Base-by-base conservation (phyloP, 2,888 invertebrate genomes). In the Pseudococcus longispinus region DNA sequence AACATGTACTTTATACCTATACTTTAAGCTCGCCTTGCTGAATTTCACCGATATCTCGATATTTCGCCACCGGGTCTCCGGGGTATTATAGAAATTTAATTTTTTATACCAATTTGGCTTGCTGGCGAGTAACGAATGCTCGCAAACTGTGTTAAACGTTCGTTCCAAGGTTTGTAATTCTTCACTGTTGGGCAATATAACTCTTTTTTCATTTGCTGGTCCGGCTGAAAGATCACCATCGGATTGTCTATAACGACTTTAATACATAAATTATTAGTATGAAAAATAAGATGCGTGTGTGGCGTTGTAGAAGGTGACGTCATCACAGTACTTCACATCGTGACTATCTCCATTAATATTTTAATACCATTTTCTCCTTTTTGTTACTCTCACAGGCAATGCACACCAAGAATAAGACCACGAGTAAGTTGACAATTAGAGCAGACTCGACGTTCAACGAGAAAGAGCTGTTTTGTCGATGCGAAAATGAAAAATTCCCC, bases 401-500 rank as follows among this genome's bases (percentile, higher is more conserved):
- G 80, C 86, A 86, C 29, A 44, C 26, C 26, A 86, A 86, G 26
- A 86, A 74, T 77, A 86, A 74, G 26, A 86, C 86, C 51, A 77
- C 86, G 89, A 91, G 91, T 88, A 95, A 95, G 90, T 91, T 96
- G 88, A 94, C 94, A 2, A 93, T 96, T 91, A 93, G 93, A 88
- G 94, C 96, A 82, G 93, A 94, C 88, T 93, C 95, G 88, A 94
- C 95, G 89, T 96, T 97, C 91, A 95, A 96, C 90, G 96, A 95
- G 80, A 94, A 95, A 89, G 95, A 95, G 90, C 93, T 97, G 88
- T 93, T 95, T 87, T 97, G 97, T 90, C 93, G 96, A 88, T 96
- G 96, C 87, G 95, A 96, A 91, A 97, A 97, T 92, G 95, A 96
- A 0, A 94, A 96, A 93, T 95, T 96, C 91, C 95, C 95, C 70